These are phyloP conservation scores for Trichoplax adhaerens DNA, from an alignment of 37 sponge, comb jelly and placozoan species.

Conservation along the genomic window DNA sequence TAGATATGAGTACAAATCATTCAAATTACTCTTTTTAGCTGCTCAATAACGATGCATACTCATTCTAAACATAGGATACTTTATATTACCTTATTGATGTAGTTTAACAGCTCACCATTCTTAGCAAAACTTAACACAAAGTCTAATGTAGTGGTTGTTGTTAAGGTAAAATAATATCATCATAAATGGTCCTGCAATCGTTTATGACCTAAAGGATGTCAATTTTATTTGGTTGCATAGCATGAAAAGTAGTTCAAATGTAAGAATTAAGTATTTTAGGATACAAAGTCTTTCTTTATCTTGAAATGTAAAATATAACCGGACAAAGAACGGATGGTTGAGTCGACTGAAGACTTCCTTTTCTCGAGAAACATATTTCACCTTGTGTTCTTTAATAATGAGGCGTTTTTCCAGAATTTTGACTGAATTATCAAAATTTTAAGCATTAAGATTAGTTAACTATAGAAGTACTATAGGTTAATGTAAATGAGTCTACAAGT, in stretches of 20 bases:
- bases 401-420: slow-evolving; percentile 87
- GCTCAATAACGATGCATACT: background rate
- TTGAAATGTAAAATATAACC: slow-evolving; percentile 92
- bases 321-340: slow-evolving; percentile 80
- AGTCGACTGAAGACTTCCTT: slow-evolving; percentile 60
- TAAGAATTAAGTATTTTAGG: background rate
- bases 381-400: slow-evolving; percentile 88
- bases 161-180: too few species aligned
- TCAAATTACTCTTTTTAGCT: background rate
- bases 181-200: too few species aligned
- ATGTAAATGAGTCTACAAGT: too few species aligned
- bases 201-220: too few species aligned
- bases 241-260: too few species aligned
- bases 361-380: slow-evolving; percentile 76
- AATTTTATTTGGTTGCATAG: too few species aligned
- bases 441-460: too few species aligned
- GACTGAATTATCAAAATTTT: slow-evolving; percentile 16
- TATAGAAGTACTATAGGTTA: too few species aligned
- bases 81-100: slow-evolving; percentile 46
- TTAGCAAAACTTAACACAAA: slow-evolving; percentile 78
- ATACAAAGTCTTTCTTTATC: slow-evolving; percentile 83
- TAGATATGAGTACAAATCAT: background rate
- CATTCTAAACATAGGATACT: slow-evolving; percentile 1
- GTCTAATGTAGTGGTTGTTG: slow-evolving; percentile 13
- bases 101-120: slow-evolving; percentile 73